Base-by-base conservation (phyloP, 2,888 invertebrate genomes). In the Pristionchus maxplancki region DNA sequence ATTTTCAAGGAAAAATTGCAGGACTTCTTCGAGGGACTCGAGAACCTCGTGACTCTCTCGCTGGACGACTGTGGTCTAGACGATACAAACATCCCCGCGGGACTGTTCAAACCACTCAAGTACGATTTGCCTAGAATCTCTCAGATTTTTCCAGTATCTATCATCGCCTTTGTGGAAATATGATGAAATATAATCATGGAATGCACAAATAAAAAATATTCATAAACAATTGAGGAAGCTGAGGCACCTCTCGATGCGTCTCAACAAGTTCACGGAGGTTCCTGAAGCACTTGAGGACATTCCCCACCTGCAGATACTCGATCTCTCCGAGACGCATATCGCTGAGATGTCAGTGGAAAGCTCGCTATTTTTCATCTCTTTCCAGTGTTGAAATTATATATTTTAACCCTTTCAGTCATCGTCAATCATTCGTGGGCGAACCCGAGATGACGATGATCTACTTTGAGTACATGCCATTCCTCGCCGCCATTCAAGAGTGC, bases 71-170 rank as follows among this genome's bases (percentile, higher is more conserved):
- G 93, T 31, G 82, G 87, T 78, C 71, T 89, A 0, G 78, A 91
- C n/a, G 89, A 89, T 15, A 88, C 88, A 3, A 87, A 89, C 50
- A 58, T 93, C 13, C 90, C 91, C 50, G 88, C 88, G 34, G 90
- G 92, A 67, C 67, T 93, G 28, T 93, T 93, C 64, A 90, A 92
- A 78, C 87, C 92, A 58, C 87, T 93, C 2, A 90, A 90, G 93
- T 93, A 50, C 83, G 92, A 71, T 83, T 28, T 44, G 17, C 20
- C 20, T 34, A 13, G n/a, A n/a, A n/a, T n/a, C n/a, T n/a, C n/a
- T n/a, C n/a, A n/a, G 50, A 37, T 71, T 4, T 31, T 31, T 31
- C 24, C 8, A 24, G 11, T 62, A 24, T 62, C 28, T 24, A n/a
- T 28, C 62, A n/a, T 5, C 24, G n/a, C n/a, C 24, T 62, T 11